These are phyloP conservation scores for Cephus sareptanus DNA, from an alignment of 2,888 invertebrate genomes.

Conservation along the genomic window DNA sequence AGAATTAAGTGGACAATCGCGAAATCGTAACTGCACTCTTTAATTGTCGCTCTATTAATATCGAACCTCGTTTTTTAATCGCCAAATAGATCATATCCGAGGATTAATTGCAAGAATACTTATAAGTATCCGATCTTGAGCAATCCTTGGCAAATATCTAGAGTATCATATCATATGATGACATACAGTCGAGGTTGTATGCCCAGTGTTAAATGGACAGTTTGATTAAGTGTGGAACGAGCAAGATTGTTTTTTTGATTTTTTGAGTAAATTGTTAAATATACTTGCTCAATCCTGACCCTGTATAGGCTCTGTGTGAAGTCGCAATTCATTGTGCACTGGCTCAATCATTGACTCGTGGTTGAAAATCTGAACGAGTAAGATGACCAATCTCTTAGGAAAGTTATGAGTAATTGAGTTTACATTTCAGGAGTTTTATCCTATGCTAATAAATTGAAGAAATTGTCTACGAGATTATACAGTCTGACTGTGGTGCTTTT, in stretches of 20 bases:
- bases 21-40: background rate
- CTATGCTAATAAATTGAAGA: background rate
- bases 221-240: background rate
- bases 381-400: background rate
- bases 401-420: background rate
- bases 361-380: background rate
- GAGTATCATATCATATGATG: background rate
- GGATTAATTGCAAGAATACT: background rate
- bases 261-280: background rate
- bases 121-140: background rate
- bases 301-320: background rate
- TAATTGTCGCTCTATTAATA: constrained; percentile 17
- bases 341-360: background rate
- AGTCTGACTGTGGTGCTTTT: constrained; percentile 43
- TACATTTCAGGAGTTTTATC: background rate
- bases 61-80: constrained; percentile 4
- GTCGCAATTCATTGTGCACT: background rate
- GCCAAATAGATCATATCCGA: background rate
- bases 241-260: background rate
- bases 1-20: background rate
- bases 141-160: background rate
- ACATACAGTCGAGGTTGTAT: background rate
- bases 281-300: background rate
- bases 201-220: background rate
- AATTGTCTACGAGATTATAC: constrained; percentile 47